Evolutionary conservation across 2,113 vertebrate genomes (phyloP), one percentile per base, ranked within the genome.

Genomic region (Menura novaehollandiae): DNA sequence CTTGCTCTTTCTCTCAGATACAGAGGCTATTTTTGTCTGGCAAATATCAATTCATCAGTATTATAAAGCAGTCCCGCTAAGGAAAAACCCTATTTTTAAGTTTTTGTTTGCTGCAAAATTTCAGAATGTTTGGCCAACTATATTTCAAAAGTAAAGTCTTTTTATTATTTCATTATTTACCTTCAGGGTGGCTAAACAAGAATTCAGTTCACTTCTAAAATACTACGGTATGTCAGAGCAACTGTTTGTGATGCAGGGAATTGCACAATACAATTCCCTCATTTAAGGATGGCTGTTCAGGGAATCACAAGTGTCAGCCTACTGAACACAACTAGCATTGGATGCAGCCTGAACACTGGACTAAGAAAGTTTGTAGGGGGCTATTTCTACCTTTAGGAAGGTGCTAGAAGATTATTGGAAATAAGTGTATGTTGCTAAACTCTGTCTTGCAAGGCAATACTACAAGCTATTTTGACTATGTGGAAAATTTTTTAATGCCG

Each of bases 1-100:
- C 46, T 80, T 37, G 24, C n/a, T 71, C 55, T 75, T 85, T 95
- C 39, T 80, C 6, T 87, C 67, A 90, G 85, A 84, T 35, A 81
- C 39, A 37, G n/a, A 80, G 24, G 26, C 73, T 93, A 92, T 95
- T 96, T 94, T 92, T 96, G 64, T 78, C 49, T 56, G 89, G 62
- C 30, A 88, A 51, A 78, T 84, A 67, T 35, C 14, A 81, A 51
- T 93, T 63, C 39, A 77, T 94, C 60, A 72, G 83, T 84, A 84
- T 86, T 81, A 72, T 59, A 67, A 81, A 92, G 60, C 9, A 2
- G 35, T 56, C 37, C n/a, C 87, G 44, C 28, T 49, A 60, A 91
- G 80, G 88, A 95, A 95, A 75, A 81, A 44, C 11, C 4, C 15
- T 63, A 24, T 83, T 33, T 46, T 24, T 47, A 71, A 83, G 23